Evolutionary conservation across 1,140 invertebrate species (phyloP).

Genomic region (Uloborus diversus): DNA sequence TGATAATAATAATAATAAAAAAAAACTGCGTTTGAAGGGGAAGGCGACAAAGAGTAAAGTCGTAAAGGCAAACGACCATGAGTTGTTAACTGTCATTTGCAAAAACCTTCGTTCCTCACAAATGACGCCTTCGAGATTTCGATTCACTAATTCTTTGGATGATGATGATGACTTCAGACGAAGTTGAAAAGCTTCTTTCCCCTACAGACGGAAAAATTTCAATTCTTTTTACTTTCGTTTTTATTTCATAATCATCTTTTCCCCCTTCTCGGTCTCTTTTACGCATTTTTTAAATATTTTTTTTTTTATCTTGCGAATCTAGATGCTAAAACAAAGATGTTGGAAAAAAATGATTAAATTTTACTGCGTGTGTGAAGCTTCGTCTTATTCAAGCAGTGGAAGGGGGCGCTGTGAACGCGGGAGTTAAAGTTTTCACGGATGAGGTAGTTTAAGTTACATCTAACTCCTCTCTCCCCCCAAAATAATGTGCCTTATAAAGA

Average conservation of each 20-base stretch:
- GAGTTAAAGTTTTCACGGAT: constrained; percentile 48
- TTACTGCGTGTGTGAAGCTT: constrained; percentile 32
- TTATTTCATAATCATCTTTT: constrained; percentile 54
- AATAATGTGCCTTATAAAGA: neutral
- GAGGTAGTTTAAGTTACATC: constrained; percentile 7
- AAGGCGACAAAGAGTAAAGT: neutral
- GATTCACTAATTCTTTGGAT: constrained; percentile 51
- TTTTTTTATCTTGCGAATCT: too few species aligned
- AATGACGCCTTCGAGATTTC: constrained; percentile 32
- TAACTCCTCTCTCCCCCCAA: neutral
- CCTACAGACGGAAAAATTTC: neutral
- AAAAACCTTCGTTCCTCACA: constrained; percentile 48
- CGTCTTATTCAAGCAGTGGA: constrained; percentile 11
- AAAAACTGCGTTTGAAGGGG: neutral
- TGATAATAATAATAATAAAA: neutral
- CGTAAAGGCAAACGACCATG: constrained; percentile 52
- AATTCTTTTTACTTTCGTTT: constrained; percentile 10
- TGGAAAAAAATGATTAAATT: constrained; percentile 53
- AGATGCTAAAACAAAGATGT: constrained; percentile 32
- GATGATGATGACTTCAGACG: constrained; percentile 48
- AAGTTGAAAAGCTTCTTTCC: neutral
- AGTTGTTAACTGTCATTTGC: constrained; percentile 57
- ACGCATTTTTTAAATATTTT: too few species aligned
- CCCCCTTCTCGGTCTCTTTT: neutral
- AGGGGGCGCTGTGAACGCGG: neutral